phyloP scores from a whole-genome alignment of 1,140 invertebrate genomes.

The Apis florea region DNA sequence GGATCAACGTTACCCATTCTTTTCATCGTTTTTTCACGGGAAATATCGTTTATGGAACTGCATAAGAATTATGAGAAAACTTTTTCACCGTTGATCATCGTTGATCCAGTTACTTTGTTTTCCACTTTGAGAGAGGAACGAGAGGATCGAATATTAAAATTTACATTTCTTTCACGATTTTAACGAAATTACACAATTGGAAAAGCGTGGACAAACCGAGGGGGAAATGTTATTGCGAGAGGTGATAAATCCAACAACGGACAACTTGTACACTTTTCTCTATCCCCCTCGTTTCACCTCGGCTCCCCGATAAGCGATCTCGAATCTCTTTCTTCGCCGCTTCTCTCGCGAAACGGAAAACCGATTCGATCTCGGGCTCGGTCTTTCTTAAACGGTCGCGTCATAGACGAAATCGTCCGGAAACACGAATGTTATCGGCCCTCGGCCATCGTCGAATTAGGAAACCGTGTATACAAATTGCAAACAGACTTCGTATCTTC shows the following conservation, averaged over 20 bases:
- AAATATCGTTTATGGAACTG: not conserved
- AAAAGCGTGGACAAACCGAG: not conserved
- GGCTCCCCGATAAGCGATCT: conserved; percentile 17
- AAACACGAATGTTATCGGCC: too few relatives aligned
- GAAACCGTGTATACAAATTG: too few relatives aligned
- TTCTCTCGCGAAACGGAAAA: not conserved
- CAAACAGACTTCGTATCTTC: too few relatives aligned
- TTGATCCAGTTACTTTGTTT: not conserved
- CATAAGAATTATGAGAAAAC: not conserved
- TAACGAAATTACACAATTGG: not conserved
- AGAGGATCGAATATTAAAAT: conserved; percentile 15
- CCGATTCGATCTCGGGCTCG: too few relatives aligned
- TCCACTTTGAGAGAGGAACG: not conserved
- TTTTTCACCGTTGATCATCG: not conserved
- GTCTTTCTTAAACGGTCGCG: not conserved
- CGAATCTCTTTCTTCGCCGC: conserved; percentile 16
- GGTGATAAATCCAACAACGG: conserved; percentile 25
- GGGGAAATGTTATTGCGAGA: conserved; percentile 18
- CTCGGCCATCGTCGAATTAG: too few relatives aligned
- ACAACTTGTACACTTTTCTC: not conserved
- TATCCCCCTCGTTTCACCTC: not conserved
- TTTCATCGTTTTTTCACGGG: too few relatives aligned
- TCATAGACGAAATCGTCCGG: not conserved
- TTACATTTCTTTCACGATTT: not conserved
- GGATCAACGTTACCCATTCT: not conserved